Base-by-base conservation (phyloP, 2,113 vertebrate species). In the Melanostigma gelatinosum region DNA sequence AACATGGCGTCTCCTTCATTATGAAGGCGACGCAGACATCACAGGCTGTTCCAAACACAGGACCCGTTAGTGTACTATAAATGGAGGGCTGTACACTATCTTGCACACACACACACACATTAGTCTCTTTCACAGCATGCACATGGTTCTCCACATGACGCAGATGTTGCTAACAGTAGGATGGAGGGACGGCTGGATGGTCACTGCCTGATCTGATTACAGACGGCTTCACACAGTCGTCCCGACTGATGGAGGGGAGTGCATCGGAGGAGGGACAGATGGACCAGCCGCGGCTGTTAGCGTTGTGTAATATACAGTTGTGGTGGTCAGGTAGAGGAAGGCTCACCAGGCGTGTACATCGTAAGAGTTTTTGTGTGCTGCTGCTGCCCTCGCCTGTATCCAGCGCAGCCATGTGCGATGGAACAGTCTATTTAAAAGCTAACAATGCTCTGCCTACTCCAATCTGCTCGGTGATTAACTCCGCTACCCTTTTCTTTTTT, bases 181-280 rank as follows among this genome's bases (percentile, higher is more conserved):
- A 74, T 75, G 88, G 82, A 79, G 40, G 44, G 81, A 87, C 83
- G 84, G 77, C 60, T 82, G 82, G 79, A 84, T 87, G 89, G 87
- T 85, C 83, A 24, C 74, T 87, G 84, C 75, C 69, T 93, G 91
- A 93, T 93, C 88, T 93, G 92, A 93, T 93, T 93, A 91, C 87
- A 89, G 85, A 61, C 64, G 8, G 88, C 78, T 88, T 88, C 79
- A 77, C 86, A 81, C 85, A 67, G 82, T 74, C 55, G 20, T 55
- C 69, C 81, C 42, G 68, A 20, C 86, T 75, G 77, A 81, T 79
- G 88, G 52, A 64, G 85, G 72, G 74, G 4, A 54, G 54, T 77
- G 72, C 84, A 77, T 72, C 50, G 64, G 83, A 75, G 81, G 66
- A 12, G 36, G 79, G 90, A 81, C 85, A 92, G 91, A 91, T 87